Base-by-base conservation (phyloP, 1,140 invertebrate species). In the Temnothorax nylanderi region DNA sequence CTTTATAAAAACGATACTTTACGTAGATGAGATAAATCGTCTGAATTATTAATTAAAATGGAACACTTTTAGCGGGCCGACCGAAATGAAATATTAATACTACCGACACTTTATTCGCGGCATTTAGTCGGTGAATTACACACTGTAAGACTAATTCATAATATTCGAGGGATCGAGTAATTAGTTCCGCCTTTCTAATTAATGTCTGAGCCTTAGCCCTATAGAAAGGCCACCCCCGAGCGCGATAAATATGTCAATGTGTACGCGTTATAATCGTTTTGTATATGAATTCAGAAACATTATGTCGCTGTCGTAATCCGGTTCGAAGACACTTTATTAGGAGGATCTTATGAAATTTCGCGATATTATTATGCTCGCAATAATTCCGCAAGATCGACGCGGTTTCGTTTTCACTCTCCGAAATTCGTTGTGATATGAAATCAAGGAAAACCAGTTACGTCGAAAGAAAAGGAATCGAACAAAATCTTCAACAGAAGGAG, bases 151-250 rank as follows among this genome's bases (percentile, higher is more conserved):
- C 74, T 84, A 62, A 88, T 86, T 75, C 21, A 82, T 87, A 72
- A 76, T 88, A 87, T 88, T 64, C 47, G 58, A 71, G 60, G 74
- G 56, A 67, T 47, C 58, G 51, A 58, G 74, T 75, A 89, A 89
- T 89, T 89, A 89, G 82, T 80, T 89, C 54, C 77, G 56, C 56
- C 69, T 89, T 77, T 76, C 56, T 89, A 89, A 89, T 89, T 89
- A 89, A 89, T 76, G 75, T 56, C 71, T 72, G 58, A 80, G 37
- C 74, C 76, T 82, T 65, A 71, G 60, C 76, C 75, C 88, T 72
- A 75, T 58, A 41, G 37, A 64, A 60, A 72, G 84, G 56, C 62
- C n/a, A 54, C 77, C 85, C 85, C 37, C 32, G 56, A 47, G 88
- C 6, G 41, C 88, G 88, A 89, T 89, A 89, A 89, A 89, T 82